A percentile compares a stretch with the other conserved stretches of the same genome.
Conservation (phyloP, 2,797 vertebrate species). For the Cirrhinus mrigala region DNA sequence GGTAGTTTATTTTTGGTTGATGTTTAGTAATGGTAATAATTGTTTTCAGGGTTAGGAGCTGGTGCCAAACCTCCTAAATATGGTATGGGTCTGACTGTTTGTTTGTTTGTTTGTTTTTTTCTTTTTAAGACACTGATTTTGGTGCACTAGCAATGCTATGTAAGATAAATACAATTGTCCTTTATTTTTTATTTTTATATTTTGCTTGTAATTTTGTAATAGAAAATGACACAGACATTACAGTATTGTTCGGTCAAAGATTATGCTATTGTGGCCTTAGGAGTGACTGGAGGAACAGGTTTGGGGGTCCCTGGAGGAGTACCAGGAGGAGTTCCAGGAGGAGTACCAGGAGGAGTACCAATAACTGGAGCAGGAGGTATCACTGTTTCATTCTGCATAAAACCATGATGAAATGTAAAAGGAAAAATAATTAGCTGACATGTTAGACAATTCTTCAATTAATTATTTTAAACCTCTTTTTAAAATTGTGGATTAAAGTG, state of each 20-base stretch:
- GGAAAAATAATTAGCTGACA: not conserved
- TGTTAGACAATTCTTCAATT: not conserved
- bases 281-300: conserved; percentile 58
- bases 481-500: not conserved
- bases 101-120: no score
- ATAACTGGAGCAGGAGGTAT: conserved; percentile 21
- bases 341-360: conserved; percentile 11
- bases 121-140: not conserved
- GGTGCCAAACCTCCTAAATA: conserved; percentile 49
- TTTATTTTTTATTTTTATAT: not conserved
- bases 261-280: conserved; percentile 5
- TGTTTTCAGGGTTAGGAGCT: conserved; percentile 38
- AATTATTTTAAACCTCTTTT: not conserved
- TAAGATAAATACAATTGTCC: not conserved
- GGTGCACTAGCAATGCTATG: not conserved
- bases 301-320: not conserved
- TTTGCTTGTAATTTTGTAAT: not conserved
- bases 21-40: not conserved
- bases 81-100: conserved; percentile 3
- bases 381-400: not conserved
- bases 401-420: not conserved
- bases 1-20: not conserved
- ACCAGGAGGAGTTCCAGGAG: accelerated
- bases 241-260: not conserved
- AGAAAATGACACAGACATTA: not conserved